A percentile compares a stretch with the other conserved stretches of the same genome.
Conservation (phyloP, 2,797 vertebrate genomes). For the Philypnodon macrostomus region DNA sequence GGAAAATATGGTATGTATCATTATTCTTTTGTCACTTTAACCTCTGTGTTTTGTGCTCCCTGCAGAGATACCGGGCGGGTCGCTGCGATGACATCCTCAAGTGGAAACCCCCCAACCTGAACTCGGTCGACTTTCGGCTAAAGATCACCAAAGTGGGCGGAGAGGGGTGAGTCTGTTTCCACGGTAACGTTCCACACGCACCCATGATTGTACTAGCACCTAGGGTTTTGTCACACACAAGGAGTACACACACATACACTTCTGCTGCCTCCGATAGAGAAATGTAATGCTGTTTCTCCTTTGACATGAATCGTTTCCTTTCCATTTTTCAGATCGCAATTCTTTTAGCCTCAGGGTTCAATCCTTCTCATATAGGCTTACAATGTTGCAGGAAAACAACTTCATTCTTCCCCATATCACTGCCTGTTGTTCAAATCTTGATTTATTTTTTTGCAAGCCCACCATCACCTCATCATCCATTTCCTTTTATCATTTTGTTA, state of each 20-base stretch:
- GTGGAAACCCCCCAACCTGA: constrained; percentile 97
- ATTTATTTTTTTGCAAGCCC: constrained; percentile 6
- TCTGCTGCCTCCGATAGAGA: constrained; percentile 15
- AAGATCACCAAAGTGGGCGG: constrained; percentile 97
- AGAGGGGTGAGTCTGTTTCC: constrained; percentile 88
- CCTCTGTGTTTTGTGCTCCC: constrained; percentile 22
- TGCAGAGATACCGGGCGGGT: constrained; percentile 92
- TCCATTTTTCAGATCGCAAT: constrained; percentile 4
- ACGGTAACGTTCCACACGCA: constrained; percentile 42
- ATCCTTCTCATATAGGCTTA: constrained; percentile 12
- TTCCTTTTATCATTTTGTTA: constrained; percentile 28
- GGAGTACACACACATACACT: constrained; percentile 23
- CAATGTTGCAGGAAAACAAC: neutral
- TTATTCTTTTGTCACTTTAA: no score
- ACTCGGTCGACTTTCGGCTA: constrained; percentile 98
- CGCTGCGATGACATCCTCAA: constrained; percentile 97
- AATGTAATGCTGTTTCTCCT: constrained; percentile 12
- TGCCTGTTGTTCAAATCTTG: neutral
- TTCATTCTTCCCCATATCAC: constrained; percentile 16
- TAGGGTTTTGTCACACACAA: constrained; percentile 38
- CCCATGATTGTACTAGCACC: constrained; percentile 37
- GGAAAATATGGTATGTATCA: no score
- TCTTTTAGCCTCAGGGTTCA: constrained; percentile 13
- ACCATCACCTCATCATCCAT: constrained; percentile 5
- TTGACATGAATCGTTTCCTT: constrained; percentile 25